Conservation (phyloP, 2,888 invertebrate genomes). For the Zhengitettix transpicula region DNA sequence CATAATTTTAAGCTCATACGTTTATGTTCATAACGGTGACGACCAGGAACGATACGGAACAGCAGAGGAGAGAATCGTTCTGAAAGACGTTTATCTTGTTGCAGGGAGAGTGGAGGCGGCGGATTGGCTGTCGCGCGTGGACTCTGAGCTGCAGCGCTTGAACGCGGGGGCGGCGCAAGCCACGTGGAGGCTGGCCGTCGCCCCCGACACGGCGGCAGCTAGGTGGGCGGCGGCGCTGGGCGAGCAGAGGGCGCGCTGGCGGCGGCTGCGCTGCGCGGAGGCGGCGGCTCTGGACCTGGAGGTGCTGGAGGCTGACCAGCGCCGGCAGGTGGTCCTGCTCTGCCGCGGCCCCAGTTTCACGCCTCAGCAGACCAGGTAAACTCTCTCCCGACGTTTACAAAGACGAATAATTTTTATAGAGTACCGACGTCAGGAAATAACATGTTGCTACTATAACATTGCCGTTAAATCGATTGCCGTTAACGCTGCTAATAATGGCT, state of each 20-base stretch:
- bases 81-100: too few relatives aligned
- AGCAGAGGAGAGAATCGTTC: too few relatives aligned
- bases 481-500: too few relatives aligned
- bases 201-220: constrained; percentile 20
- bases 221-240: constrained; percentile 7
- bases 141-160: constrained; percentile 19
- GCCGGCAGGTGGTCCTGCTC: constrained; percentile 37
- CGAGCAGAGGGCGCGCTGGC: constrained; percentile 1
- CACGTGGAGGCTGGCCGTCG: constrained; percentile 28
- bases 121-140: constrained; percentile 8
- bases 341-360: constrained; percentile 45
- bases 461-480: too few relatives aligned
- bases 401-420: too few relatives aligned
- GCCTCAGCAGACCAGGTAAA: constrained; percentile 34
- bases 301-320: constrained; percentile 23
- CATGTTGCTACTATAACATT: too few relatives aligned
- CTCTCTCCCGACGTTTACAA: too few relatives aligned
- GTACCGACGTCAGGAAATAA: too few relatives aligned
- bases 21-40: too few relatives aligned
- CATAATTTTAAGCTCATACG: too few relatives aligned
- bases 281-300: constrained; percentile 7
- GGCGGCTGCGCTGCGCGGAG: too few relatives aligned
- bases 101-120: neutral
- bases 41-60: too few relatives aligned
- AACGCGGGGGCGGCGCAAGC: constrained; percentile 26